These are phyloP conservation scores for Thalassoma bifasciatum DNA, from an alignment of 2,113 vertebrate species.

Conservation along the genomic window DNA sequence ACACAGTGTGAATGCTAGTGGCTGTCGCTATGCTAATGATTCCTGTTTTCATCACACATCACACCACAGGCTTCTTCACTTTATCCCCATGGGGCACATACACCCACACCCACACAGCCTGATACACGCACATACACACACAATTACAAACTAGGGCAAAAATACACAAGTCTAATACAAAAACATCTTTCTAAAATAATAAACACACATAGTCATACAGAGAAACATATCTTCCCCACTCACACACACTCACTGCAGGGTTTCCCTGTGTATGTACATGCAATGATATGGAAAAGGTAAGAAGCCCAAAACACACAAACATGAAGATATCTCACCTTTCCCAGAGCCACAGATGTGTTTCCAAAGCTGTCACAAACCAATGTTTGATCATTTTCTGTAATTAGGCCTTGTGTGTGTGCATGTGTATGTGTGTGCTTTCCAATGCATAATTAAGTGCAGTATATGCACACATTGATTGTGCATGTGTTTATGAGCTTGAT, in stretches of 20 bases:
- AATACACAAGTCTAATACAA: conserved; percentile 12
- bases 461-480: not conserved
- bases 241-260: conserved; percentile 5
- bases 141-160: not conserved
- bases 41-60: conserved; percentile 74
- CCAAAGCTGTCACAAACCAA: conserved; percentile 36
- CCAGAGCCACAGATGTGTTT: conserved; percentile 50
- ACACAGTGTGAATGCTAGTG: conserved; percentile 59
- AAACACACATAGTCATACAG: conserved; percentile 1
- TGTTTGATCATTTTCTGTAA: conserved; percentile 60
- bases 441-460: not conserved
- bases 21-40: conserved; percentile 74
- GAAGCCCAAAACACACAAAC: not conserved
- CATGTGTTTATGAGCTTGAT: not conserved
- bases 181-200: conserved; percentile 22
- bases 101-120: not conserved
- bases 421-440: conserved; percentile 3
- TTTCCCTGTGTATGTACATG: not conserved
- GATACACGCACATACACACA: not conserved
- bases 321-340: conserved; percentile 6
- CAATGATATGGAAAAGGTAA: conserved; percentile 25
- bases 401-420: conserved; percentile 26
- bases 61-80: conserved; percentile 61
- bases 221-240: too few species aligned
- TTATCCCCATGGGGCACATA: conserved; percentile 44